Evolutionary conservation across 2,797 vertebrate genomes (phyloP).

Genomic region (Platalea minor): DNA sequence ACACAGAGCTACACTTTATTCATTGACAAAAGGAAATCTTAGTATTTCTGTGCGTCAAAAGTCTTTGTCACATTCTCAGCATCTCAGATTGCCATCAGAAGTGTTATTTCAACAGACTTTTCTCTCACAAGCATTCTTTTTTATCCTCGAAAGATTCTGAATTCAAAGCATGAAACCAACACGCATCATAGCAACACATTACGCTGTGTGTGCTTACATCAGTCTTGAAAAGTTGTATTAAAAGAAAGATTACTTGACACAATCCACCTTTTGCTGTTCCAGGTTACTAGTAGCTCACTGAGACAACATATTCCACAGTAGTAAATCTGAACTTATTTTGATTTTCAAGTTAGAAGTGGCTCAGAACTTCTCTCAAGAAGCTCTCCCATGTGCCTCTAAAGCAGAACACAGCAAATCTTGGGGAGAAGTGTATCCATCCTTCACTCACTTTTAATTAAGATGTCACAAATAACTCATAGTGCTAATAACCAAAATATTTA

Average conservation of each 20-base stretch:
- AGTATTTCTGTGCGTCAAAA: not conserved
- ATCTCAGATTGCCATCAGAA: not conserved
- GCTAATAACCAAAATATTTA: not conserved
- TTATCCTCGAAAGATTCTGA: not conserved
- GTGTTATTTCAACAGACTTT: not conserved
- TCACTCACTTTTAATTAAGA: not conserved
- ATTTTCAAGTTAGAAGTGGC: not conserved
- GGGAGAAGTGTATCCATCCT: not conserved
- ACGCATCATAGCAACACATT: not conserved
- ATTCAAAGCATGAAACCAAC: not conserved
- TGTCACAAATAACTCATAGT: not conserved
- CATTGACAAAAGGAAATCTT: not conserved
- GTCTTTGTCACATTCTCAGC: not conserved
- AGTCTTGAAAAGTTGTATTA: not conserved
- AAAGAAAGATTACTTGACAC: not conserved
- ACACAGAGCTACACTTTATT: not conserved
- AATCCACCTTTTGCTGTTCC: not conserved
- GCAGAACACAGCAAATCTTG: not conserved
- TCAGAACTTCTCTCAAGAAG: not conserved
- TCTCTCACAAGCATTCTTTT: not conserved
- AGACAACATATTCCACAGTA: not conserved
- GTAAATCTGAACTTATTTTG: not conserved
- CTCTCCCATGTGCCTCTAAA: not conserved
- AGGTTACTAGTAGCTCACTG: not conserved
- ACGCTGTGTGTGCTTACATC: not conserved